Conservation (phyloP, 1,140 invertebrate genomes). For the Carcinoscorpius rotundicauda region DNA sequence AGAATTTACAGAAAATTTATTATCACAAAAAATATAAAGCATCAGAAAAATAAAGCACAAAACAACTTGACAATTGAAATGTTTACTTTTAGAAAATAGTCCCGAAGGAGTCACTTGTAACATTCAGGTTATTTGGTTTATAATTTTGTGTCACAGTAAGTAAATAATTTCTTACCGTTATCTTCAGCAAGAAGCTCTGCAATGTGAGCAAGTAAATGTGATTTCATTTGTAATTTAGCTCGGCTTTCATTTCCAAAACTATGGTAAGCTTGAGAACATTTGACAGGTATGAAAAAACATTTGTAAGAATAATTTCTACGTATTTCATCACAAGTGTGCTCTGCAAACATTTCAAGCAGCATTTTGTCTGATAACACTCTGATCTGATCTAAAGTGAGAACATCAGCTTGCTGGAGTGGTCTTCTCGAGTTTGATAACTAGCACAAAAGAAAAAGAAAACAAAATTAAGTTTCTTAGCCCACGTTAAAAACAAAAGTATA, state of each 20-base stretch:
- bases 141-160: too few species aligned
- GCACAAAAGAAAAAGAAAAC: too few species aligned
- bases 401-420: slow-evolving; percentile 16
- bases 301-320: slow-evolving; percentile 43
- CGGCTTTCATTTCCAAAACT: slow-evolving; percentile 47
- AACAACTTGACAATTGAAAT: too few species aligned
- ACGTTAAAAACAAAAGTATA: too few species aligned
- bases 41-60: too few species aligned
- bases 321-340: slow-evolving; percentile 43
- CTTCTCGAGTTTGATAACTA: too few species aligned
- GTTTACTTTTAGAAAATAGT: too few species aligned
- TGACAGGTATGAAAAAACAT: slow-evolving; percentile 38
- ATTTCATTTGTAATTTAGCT: slow-evolving; percentile 41
- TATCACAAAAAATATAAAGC: too few species aligned
- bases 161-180: neutral
- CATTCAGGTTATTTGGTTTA: too few species aligned
- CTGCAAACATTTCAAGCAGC: slow-evolving; percentile 44
- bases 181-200: slow-evolving; percentile 27
- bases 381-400: slow-evolving; percentile 38
- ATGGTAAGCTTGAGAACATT: slow-evolving; percentile 39
- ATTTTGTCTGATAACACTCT: slow-evolving; percentile 39
- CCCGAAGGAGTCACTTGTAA: too few species aligned
- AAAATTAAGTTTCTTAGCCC: too few species aligned
- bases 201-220: slow-evolving; percentile 40
- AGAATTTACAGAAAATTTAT: too few species aligned